Conservation (phyloP, 2,888 invertebrate genomes). For the Chrysolina americana region DNA sequence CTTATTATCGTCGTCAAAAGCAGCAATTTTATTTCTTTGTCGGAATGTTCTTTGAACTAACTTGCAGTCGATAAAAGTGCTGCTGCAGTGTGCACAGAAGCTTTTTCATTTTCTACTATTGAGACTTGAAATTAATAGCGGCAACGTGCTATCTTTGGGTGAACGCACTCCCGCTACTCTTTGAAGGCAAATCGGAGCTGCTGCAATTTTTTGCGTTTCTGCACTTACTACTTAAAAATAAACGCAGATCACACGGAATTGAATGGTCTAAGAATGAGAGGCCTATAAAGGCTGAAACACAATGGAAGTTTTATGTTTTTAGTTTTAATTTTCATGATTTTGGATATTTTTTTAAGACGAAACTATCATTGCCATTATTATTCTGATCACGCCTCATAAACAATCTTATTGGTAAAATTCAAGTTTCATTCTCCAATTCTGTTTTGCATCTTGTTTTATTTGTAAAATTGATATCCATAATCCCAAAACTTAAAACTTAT, state of each 20-base stretch:
- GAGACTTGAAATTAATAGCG: conserved; percentile 25
- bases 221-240: background rate
- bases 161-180: conserved; percentile 36
- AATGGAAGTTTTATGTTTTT: no score
- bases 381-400: no score
- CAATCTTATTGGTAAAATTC: no score
- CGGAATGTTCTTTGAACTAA: conserved; percentile 8
- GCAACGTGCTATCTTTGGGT: conserved; percentile 39
- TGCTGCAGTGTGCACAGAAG: background rate
- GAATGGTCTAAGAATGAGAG: background rate
- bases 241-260: background rate
- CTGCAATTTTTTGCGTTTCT: conserved; percentile 5
- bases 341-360: no score
- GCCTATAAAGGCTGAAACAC: no score
- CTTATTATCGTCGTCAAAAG: background rate
- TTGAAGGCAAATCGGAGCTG: background rate
- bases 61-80: background rate
- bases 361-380: no score
- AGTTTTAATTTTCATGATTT: no score
- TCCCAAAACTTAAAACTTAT: no score
- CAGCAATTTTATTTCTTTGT: background rate
- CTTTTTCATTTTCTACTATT: background rate
- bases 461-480: no score
- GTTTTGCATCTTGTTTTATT: no score
- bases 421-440: no score